A percentile compares a stretch with the other conserved stretches of the same genome.
phyloP scores from a whole-genome alignment of 23 tunicate genomes.

The Ciona savignyi region DNA sequence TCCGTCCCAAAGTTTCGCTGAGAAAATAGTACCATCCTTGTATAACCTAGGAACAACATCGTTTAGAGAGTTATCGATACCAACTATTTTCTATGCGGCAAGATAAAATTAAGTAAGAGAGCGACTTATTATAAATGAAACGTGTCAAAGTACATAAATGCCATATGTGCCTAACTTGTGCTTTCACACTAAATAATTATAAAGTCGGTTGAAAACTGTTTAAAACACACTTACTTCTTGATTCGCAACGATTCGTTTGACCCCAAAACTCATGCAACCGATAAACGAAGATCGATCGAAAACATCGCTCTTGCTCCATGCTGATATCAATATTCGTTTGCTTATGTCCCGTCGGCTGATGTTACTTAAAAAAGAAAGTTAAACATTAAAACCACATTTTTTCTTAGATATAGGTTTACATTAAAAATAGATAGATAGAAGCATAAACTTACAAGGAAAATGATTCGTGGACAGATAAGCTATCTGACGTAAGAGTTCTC shows the following conservation, averaged over 20 bases:
- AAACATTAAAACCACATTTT: neutral
- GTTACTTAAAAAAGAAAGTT: constrained; percentile 15
- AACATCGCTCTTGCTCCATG: constrained; percentile 19
- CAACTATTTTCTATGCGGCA: neutral
- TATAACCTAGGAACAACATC: constrained; percentile 27
- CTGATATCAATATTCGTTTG: constrained; percentile 28
- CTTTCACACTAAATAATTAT: neutral
- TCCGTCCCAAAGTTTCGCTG: constrained; percentile 38
- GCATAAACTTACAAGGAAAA: constrained; percentile 51
- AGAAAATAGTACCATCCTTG: constrained; percentile 70
- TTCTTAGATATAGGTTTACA: neutral
- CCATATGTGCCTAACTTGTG: too few relatives aligned
- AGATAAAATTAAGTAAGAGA: neutral
- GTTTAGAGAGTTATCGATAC: too few relatives aligned
- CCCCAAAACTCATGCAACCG: constrained; percentile 61
- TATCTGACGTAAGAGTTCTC: neutral
- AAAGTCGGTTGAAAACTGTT: neutral
- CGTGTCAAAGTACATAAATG: too few relatives aligned
- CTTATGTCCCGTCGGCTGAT: neutral
- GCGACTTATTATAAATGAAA: too few relatives aligned
- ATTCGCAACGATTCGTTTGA: constrained; percentile 11
- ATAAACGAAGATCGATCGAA: constrained; percentile 17
- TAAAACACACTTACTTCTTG: constrained; percentile 12
- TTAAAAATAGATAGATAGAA: neutral
- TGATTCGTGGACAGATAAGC: constrained; percentile 26